These are phyloP conservation scores for Mya arenaria DNA, from an alignment of 1,140 invertebrate species.

Conservation along the genomic window DNA sequence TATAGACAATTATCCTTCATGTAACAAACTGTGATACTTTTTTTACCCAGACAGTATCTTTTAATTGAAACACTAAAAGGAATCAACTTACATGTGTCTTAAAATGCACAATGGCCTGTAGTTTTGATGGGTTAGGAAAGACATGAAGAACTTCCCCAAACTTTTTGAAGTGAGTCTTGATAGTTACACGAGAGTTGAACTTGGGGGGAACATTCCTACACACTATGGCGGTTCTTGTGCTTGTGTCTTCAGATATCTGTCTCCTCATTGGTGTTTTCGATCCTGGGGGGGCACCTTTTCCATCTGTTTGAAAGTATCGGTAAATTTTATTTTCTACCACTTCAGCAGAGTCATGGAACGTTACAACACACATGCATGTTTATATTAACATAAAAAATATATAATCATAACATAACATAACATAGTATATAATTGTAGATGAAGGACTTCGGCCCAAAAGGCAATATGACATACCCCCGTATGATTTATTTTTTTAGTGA, in stretches of 20 bases:
- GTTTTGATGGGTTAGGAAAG: conserved; percentile 64
- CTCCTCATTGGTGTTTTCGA: too few relatives aligned
- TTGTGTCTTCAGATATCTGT: conserved; percentile 65
- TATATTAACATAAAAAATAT: neutral
- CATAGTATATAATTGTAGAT: neutral
- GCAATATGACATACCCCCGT: too few relatives aligned
- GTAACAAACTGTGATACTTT: too few relatives aligned
- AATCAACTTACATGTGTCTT: conserved; percentile 72
- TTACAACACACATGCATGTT: neutral
- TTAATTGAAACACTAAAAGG: neutral
- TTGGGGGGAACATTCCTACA: conserved; percentile 68
- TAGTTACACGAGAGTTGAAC: conserved; percentile 64
- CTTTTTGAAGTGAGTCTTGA: conserved; percentile 71
- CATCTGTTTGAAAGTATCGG: neutral
- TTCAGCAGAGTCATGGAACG: too few relatives aligned
- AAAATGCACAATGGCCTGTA: conserved; percentile 73
- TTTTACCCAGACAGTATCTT: too few relatives aligned
- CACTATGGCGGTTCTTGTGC: conserved; percentile 65
- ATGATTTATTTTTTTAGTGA: too few relatives aligned
- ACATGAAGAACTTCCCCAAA: conserved; percentile 71
- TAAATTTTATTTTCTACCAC: neutral
- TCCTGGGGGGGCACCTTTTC: neutral
- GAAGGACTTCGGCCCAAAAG: neutral
- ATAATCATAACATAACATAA: neutral
- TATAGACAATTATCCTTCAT: too few relatives aligned